These are phyloP conservation scores for Steatornis caripensis DNA, from an alignment of 2,113 vertebrate species.

Conservation along the genomic window DNA sequence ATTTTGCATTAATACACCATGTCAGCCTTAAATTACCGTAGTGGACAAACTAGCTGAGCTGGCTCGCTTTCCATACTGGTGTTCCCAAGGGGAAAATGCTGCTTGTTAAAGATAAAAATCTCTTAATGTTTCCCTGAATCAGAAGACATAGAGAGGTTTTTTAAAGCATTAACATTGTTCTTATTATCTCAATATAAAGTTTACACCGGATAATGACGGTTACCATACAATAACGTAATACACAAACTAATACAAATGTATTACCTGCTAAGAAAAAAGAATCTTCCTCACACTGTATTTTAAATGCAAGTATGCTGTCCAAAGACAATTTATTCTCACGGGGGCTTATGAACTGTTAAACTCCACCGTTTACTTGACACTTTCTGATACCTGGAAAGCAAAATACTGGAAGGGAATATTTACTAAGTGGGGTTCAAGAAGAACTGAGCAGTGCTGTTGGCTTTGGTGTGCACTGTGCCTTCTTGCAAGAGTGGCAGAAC, in stretches of 20 bases:
- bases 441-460: not conserved
- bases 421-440: not conserved
- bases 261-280: not conserved
- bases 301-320: not conserved
- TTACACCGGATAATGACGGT: not conserved
- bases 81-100: conserved; percentile 5
- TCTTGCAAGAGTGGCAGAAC: accelerated
- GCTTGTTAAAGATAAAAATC: conserved; percentile 37
- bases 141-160: not conserved
- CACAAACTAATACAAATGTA: not conserved
- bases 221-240: not conserved
- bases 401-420: not conserved
- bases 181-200: not conserved
- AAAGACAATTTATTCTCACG: not conserved
- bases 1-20: conserved; percentile 14
- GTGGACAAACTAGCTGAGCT: conserved; percentile 27
- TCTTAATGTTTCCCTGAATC: not conserved
- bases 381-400: not conserved
- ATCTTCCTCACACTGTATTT: not conserved
- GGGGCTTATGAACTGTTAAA: not conserved
- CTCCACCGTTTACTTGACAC: not conserved
- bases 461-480: not conserved
- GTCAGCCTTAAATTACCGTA: not conserved
- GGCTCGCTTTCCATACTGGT: not conserved
- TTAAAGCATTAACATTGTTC: not conserved